phyloP scores from a whole-genome alignment of 2,797 vertebrate genomes.

The Tarsius wallacei region DNA sequence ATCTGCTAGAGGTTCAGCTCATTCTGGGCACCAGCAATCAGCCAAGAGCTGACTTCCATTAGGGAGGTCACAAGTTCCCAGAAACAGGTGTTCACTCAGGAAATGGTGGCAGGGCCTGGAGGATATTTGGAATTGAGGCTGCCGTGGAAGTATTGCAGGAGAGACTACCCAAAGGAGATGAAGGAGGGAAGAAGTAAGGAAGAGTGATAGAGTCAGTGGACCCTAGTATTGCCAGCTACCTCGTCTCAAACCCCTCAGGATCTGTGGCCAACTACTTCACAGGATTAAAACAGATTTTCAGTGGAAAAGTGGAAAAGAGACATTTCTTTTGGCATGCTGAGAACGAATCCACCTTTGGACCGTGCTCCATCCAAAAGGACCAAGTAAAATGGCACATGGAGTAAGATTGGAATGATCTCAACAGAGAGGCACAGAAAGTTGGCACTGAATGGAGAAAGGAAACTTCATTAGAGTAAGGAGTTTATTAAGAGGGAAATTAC shows the following conservation, averaged over 20 bases:
- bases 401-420: not conserved
- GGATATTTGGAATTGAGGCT: not conserved
- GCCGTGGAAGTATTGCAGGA: not conserved
- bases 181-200: not conserved
- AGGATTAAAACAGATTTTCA: not conserved
- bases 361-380: not conserved
- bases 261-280: not conserved
- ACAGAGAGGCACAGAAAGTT: not conserved
- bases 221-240: not conserved
- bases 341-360: not conserved
- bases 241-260: not conserved
- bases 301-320: too few species aligned
- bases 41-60: not conserved
- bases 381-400: not conserved
- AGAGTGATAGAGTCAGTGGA: not conserved
- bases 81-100: not conserved
- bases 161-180: not conserved
- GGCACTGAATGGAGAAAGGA: not conserved
- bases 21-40: not conserved
- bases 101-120: not conserved
- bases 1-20: not conserved
- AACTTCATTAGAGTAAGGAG: not conserved
- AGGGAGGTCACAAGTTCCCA: not conserved
- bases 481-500: not conserved
- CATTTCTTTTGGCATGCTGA: too few species aligned